Evolutionary conservation across 2,113 vertebrate species (phyloP), one percentile per base, ranked within the genome.

Genomic region (Muscicapa adusta): DNA sequence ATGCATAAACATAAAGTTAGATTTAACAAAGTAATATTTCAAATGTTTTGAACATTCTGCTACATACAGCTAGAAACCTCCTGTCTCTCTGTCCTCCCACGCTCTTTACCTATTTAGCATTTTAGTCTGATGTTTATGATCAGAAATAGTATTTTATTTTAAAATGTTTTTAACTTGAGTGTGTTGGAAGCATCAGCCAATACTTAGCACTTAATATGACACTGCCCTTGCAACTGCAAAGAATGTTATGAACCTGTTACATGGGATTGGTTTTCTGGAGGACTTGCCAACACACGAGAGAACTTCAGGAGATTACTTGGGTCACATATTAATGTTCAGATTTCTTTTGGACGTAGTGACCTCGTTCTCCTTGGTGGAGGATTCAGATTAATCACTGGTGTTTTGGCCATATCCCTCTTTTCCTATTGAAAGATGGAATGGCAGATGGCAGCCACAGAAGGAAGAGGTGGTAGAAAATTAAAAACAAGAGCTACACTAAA

Each of bases 241-340:
- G 88, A 61, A 43, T 77, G 42, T 53, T 88, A 36, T 74, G 71
- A 82, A 79, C 70, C 47, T 62, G 8, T 93, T 85, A 72, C 17
- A 6, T 28, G 33, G 34, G 47, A 10, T 33, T 65, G 80, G 58
- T 92, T 86, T 91, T 94, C 47, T 87, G 94, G 54, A 88, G 33
- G 54, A 26, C 5, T 72, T 65, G 29, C 73, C 80, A 94, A 45
- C 62, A 47, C 67, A 87, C 60, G 43, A 40, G 43, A 53, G 45
- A 92, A 11, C 72, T 95, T 80, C n/a, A 92, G 40, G 92, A 88
- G 86, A 57, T 88, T 78, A 57, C 48, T 77, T 94, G 81, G 85
- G 85, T 95, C 76, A 54, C 56, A 53, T 58, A 89, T 95, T 92
- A 94, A 50, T 58, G 57, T 47, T 68, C 85, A 89, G 82, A 77